phyloP scores from a whole-genome alignment of 2,888 invertebrate species.

The Diaphora mendica region DNA sequence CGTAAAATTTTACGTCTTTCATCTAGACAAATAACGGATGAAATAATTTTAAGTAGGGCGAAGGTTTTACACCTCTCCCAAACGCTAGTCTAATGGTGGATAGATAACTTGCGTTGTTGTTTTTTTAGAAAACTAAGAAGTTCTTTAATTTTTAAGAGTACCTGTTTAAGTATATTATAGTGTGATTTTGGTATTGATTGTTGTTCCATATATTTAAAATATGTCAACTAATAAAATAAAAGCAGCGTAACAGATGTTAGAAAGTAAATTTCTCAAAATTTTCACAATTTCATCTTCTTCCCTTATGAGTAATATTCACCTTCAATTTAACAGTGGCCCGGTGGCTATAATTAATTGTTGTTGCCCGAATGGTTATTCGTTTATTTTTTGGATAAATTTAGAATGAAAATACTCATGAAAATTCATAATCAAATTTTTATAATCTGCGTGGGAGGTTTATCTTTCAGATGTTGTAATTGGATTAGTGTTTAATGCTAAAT shows the following conservation, averaged over 20 bases:
- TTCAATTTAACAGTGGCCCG: neutral
- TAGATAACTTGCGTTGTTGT: too few relatives aligned
- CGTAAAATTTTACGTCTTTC: too few relatives aligned
- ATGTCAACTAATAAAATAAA: neutral
- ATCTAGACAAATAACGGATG: neutral
- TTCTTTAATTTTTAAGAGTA: too few relatives aligned
- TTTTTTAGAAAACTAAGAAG: too few relatives aligned
- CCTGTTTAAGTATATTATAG: too few relatives aligned
- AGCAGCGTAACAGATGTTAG: neutral
- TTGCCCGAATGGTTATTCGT: neutral
- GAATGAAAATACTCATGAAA: neutral
- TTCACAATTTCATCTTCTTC: neutral
- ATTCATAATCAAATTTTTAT: neutral
- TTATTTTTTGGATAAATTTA: neutral
- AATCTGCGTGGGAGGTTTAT: too few relatives aligned
- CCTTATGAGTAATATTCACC: neutral
- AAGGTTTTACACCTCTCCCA: neutral
- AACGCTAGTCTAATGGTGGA: too few relatives aligned
- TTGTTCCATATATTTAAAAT: neutral
- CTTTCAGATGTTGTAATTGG: too few relatives aligned
- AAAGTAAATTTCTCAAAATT: neutral
- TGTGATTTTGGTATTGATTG: too few relatives aligned
- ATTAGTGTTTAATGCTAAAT: too few relatives aligned
- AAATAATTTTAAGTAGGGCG: neutral
- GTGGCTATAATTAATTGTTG: neutral